A percentile compares a stretch with the other conserved stretches of the same genome.
Evolutionary conservation across 2,797 vertebrate genomes (phyloP).

Genomic region (Paratrypauchen microcephalus): DNA sequence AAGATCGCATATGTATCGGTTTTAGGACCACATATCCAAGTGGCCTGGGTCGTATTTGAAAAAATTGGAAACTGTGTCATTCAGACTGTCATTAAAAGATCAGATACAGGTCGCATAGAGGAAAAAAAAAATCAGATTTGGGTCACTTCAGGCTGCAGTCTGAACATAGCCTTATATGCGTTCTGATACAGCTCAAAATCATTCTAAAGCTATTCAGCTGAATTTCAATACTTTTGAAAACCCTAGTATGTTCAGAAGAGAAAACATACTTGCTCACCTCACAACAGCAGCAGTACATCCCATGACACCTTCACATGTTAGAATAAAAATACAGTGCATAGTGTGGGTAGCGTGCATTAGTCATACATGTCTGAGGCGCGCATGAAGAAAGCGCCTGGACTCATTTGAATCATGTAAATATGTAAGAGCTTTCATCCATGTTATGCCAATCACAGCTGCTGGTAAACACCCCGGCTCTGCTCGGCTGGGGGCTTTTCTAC

Average conservation of each 20-base stretch:
- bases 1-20: too few relatives aligned
- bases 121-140: too few relatives aligned
- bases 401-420: slow-evolving; percentile 17
- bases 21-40: too few relatives aligned
- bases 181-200: too few relatives aligned
- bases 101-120: too few relatives aligned
- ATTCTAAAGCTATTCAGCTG: too few relatives aligned
- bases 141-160: too few relatives aligned
- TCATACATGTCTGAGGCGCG: background rate
- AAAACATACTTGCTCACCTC: background rate
- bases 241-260: background rate
- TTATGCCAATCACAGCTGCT: background rate
- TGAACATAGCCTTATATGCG: too few relatives aligned
- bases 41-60: too few relatives aligned
- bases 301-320: background rate
- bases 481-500: background rate
- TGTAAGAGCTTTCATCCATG: slow-evolving; percentile 4
- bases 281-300: background rate
- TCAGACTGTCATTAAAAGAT: too few relatives aligned
- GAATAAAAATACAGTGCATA: background rate
- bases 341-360: background rate
- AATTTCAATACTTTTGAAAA: too few relatives aligned
- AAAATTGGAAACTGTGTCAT: too few relatives aligned
- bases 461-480: background rate
- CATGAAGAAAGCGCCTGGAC: background rate